Evolutionary conservation across 2,797 vertebrate species (phyloP), one percentile per base, ranked within the genome.

Genomic region (Sebastes kiyomatsui): DNA sequence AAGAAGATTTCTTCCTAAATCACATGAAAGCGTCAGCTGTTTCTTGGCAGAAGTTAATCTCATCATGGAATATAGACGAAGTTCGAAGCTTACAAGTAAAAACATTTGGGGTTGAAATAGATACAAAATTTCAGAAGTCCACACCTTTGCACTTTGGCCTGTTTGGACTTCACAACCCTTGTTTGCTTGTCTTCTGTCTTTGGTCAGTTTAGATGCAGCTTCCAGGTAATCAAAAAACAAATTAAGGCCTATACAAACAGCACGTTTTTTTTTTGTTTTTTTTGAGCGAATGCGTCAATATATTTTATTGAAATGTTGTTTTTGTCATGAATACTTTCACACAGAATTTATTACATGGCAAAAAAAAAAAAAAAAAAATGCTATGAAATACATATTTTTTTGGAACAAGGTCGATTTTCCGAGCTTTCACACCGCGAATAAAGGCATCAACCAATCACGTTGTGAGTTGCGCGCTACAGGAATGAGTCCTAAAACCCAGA

Each of bases 161-260:
- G 28, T 56, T 61, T 62, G 52, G 23, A 67, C 66, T 49, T 28
- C 35, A 59, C 28, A 11, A 13, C 30, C 28, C 42, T 61, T 11
- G n/a, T 67, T 46, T 59, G 46, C 30, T 70, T 8, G 13, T 77
- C 6, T 58, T 49, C 12, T 60, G 22, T 70, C 58, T 64, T 62
- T 16, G 60, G 54, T 32, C 46, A 73, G 54, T 62, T 59, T 4
- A 16, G 18, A 67, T 23, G 4, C 20, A 59, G 68, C 56, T 55
- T 32, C 32, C 62, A 59, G 55, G 8, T 59, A 30, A 82, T 79
- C 81, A 80, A 83, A 83, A 87, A 77, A 33, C 62, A 70, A 84
- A 82, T 85, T 59, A 59, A 49, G 18, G 7, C 0, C 46, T 49
- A 20, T 8, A 20, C 46, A 49, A 0, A 49, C 46, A 49, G 7